Evolutionary conservation across 2,888 invertebrate species (phyloP).

Genomic region (Noctua janthe): DNA sequence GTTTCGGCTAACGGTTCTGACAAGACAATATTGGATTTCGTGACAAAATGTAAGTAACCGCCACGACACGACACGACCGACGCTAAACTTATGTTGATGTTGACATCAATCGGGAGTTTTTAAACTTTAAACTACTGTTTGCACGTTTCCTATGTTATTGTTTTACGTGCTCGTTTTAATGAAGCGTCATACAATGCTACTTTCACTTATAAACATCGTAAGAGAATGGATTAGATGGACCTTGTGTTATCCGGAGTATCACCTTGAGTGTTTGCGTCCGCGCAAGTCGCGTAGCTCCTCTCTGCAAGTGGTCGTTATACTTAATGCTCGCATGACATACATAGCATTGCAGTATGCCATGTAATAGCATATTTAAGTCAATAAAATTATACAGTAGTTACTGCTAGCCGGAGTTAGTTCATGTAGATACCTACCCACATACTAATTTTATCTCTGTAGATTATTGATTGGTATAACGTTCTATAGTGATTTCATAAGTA

Average conservation of each 20-base stretch:
- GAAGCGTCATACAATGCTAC: constrained; percentile 63
- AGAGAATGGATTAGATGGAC: constrained; percentile 85
- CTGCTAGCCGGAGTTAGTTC: background rate
- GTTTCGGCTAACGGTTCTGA: constrained; percentile 64
- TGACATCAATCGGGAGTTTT: constrained; percentile 54
- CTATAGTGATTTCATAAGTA: background rate
- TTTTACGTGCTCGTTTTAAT: constrained; percentile 44
- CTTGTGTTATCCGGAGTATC: constrained; percentile 79
- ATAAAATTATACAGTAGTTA: background rate
- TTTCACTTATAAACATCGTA: constrained; percentile 81
- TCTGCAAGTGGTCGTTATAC: constrained; percentile 59
- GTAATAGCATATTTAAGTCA: background rate
- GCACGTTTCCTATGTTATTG: constrained; percentile 43
- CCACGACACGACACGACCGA: constrained; percentile 43
- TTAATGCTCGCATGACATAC: constrained; percentile 59
- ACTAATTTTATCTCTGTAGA: background rate
- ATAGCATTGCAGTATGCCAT: constrained; percentile 34
- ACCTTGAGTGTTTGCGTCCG: constrained; percentile 81
- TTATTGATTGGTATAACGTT: background rate
- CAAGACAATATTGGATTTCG: constrained; percentile 58
- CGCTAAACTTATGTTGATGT: constrained; percentile 47
- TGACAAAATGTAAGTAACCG: constrained; percentile 61
- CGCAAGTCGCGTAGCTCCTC: constrained; percentile 53
- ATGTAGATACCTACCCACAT: background rate
- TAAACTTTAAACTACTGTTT: constrained; percentile 42